Base-by-base conservation (phyloP, 2,888 invertebrate genomes). In the Troglohyphantes excavatus region DNA sequence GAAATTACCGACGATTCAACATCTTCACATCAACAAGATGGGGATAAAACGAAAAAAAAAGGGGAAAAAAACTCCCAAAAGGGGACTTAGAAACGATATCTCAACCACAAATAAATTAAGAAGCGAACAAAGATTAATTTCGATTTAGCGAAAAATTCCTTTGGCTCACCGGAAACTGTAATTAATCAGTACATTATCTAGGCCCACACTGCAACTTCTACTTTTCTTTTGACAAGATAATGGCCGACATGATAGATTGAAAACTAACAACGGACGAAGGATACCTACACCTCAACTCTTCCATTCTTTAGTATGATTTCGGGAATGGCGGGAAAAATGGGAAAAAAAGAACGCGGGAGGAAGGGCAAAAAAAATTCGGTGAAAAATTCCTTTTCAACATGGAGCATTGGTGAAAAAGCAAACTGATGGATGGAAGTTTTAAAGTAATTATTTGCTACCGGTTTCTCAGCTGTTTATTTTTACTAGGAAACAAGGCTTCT, bases 101-200 rank as follows among this genome's bases (percentile, higher is more conserved):
- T 87, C 87, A 87, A 87, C 87, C 87, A 73, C 87, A 87, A 87
- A 87, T 87, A 87, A 87, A 87, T 87, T 87, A 87, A 87, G 87
- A 87, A 87, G 81, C 73, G 81, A 87, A 87, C 87, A 81, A 87
- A 87, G 87, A 87, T 87, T 87, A 87, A 87, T 87, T 87, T 87
- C 87, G 87, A 87, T 87, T 87, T 81, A 87, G 87, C 81, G 72
- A 59, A 67, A 79, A 81, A 81, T 81, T 81, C 79, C 72, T 53
- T 73, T 59, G 81, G 65, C 72, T 59, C 59, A 75, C 81, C 73
- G 87, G 87, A 81, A 81, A 72, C 81, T 29, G 81, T 87, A 87
- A 87, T 87, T 87, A 87, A 87, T 87, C 87, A 87, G 87, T 87
- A 81, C 87, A 87, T 87, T 87, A 87, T 87, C 87, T 81, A 59